A percentile compares a stretch with the other conserved stretches of the same genome.
Conservation (phyloP, 2,797 vertebrate species). For the Staurois parvus region DNA sequence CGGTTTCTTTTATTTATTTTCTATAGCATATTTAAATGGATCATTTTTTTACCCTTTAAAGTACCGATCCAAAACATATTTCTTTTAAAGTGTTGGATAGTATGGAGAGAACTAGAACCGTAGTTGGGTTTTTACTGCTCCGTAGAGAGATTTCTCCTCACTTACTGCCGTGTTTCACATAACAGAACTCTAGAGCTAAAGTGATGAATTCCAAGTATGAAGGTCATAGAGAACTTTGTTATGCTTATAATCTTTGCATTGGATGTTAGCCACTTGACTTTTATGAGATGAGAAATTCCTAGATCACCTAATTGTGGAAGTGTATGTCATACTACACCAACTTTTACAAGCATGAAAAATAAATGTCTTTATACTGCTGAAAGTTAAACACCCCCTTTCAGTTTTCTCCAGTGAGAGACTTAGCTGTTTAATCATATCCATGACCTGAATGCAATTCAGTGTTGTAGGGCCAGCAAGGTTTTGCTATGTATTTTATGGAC, state of each 20-base stretch:
- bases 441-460: background rate
- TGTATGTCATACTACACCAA: background rate
- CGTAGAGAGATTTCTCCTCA: background rate
- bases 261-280: constrained; percentile 9
- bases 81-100: background rate
- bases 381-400: background rate
- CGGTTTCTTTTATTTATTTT: too few species aligned
- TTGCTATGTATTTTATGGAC: background rate
- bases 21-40: too few species aligned
- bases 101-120: background rate
- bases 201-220: background rate
- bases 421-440: background rate
- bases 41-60: too few species aligned
- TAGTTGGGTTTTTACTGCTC: too few species aligned
- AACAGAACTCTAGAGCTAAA: background rate
- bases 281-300: constrained; percentile 15
- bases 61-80: background rate
- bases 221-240: background rate
- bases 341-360: background rate
- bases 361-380: background rate
- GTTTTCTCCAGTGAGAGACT: background rate
- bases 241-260: background rate
- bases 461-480: background rate
- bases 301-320: background rate
- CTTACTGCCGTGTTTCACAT: background rate